These are phyloP conservation scores for Smittia sp. DNA, from an alignment of 2,888 invertebrate species.

Conservation along the genomic window DNA sequence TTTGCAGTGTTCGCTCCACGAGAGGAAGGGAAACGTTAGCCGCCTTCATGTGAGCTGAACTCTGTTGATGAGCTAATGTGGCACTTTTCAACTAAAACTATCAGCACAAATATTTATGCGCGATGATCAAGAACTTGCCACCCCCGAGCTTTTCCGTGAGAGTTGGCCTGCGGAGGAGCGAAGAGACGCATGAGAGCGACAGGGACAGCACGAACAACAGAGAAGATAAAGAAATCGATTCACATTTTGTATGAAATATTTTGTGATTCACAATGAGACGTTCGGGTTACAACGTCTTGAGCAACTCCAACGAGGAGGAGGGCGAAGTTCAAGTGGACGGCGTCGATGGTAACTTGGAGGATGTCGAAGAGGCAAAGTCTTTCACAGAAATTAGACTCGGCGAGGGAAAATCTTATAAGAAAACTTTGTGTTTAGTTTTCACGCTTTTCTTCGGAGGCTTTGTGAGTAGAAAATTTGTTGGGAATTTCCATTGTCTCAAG, in stretches of 20 bases:
- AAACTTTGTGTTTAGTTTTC: constrained; percentile 22
- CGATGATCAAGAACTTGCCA: not conserved
- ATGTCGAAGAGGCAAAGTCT: constrained; percentile 24
- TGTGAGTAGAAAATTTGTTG: constrained; percentile 9
- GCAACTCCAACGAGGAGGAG: not conserved
- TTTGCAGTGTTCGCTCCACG: not conserved
- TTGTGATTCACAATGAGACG: constrained; percentile 8
- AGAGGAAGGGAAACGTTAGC: no score
- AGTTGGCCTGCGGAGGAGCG: not conserved
- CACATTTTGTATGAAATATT: not conserved
- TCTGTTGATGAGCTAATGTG: no score
- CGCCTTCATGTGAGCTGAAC: no score
- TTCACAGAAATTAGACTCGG: not conserved
- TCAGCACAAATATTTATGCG: not conserved
- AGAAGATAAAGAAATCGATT: not conserved
- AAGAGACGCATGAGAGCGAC: not conserved
- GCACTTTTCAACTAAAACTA: no score
- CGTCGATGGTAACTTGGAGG: constrained; percentile 11
- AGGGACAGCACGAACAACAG: not conserved
- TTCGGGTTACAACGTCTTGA: not conserved
- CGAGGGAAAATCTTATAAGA: not conserved
- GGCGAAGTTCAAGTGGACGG: not conserved
- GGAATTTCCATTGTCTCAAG: no score
- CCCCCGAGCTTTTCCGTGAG: not conserved
- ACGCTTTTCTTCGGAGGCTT: constrained; percentile 26